Evolutionary conservation across 23 tunicate species (phyloP).

Genomic region (Clavelina lepadiformis): DNA sequence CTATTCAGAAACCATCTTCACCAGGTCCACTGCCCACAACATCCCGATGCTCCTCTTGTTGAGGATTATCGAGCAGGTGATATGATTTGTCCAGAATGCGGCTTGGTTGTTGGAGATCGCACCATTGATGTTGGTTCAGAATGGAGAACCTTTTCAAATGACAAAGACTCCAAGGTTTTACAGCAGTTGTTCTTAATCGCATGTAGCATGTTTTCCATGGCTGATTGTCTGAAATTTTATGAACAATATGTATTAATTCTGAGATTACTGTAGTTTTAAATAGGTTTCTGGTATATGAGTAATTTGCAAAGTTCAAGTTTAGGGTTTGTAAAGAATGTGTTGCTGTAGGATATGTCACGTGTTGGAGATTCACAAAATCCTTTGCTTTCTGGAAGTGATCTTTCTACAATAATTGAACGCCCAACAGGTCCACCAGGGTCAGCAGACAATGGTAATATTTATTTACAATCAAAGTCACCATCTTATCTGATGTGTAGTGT

Average conservation of each 20-base stretch:
- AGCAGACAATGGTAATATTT: constrained; percentile 14
- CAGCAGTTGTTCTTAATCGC: no score
- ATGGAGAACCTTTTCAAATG: constrained; percentile 99
- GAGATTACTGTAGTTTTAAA: no score
- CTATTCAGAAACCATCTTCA: constrained; percentile 50
- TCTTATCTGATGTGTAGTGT: no score
- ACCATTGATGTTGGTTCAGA: constrained; percentile 97
- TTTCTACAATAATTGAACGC: constrained; percentile 91
- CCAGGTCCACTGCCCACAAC: constrained; percentile 90
- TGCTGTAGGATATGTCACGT: constrained; percentile 95
- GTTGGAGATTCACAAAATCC: constrained; percentile 98
- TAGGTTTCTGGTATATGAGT: no score
- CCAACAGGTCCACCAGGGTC: constrained; percentile 66
- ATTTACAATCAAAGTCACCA: no score
- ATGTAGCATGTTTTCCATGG: no score
- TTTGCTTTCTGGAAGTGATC: constrained; percentile 87
- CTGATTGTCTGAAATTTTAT: no score
- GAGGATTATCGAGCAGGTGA: constrained; percentile 99
- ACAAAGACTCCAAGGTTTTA: constrained; percentile 86
- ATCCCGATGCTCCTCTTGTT: constrained; percentile 86
- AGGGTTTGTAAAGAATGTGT: no score
- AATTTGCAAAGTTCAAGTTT: no score
- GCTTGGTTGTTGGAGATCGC: constrained; percentile 95
- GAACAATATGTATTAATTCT: no score
- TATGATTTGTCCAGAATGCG: constrained; percentile 97